Evolutionary conservation across 2,797 vertebrate species (phyloP).

Genomic region (Lithobates sylvaticus): DNA sequence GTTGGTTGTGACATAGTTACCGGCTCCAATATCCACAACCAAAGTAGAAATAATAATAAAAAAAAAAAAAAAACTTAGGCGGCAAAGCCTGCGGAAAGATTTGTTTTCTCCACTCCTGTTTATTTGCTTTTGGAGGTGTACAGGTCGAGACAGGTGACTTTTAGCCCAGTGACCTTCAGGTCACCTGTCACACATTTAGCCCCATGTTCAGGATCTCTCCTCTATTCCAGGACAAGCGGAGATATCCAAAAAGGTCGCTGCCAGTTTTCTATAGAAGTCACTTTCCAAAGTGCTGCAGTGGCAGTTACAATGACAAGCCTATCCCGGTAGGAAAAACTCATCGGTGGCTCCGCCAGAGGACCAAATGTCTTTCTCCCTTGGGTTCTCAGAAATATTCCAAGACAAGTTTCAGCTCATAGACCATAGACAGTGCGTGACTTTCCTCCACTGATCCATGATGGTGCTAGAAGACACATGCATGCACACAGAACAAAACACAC

Average conservation of each 20-base stretch:
- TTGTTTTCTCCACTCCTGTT: constrained; percentile 19
- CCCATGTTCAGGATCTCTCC: neutral
- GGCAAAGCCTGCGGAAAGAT: neutral
- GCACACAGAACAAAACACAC: constrained; percentile 15
- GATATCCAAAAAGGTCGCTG: neutral
- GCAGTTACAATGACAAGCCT: constrained; percentile 13
- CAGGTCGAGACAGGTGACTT: constrained; percentile 69
- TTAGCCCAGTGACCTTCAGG: constrained; percentile 70
- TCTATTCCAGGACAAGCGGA: neutral
- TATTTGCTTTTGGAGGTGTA: constrained; percentile 42
- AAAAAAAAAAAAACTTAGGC: constrained; percentile 16
- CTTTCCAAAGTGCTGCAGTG: constrained; percentile 48
- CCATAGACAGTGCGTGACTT: constrained; percentile 9
- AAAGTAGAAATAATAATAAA: constrained; percentile 29
- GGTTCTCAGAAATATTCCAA: constrained; percentile 33
- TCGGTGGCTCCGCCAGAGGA: constrained; percentile 21
- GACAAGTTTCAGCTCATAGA: constrained; percentile 33
- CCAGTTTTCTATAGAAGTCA: constrained; percentile 22
- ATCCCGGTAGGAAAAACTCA: constrained; percentile 26
- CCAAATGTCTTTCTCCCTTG: constrained; percentile 22
- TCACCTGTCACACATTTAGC: constrained; percentile 60
- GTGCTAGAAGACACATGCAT: constrained; percentile 36
- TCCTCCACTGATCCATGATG: constrained; percentile 50
- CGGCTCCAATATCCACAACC: constrained; percentile 72
- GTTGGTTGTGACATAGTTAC: constrained; percentile 79